phyloP scores from a whole-genome alignment of 2,888 invertebrate species.

The Copidosoma aretas region DNA sequence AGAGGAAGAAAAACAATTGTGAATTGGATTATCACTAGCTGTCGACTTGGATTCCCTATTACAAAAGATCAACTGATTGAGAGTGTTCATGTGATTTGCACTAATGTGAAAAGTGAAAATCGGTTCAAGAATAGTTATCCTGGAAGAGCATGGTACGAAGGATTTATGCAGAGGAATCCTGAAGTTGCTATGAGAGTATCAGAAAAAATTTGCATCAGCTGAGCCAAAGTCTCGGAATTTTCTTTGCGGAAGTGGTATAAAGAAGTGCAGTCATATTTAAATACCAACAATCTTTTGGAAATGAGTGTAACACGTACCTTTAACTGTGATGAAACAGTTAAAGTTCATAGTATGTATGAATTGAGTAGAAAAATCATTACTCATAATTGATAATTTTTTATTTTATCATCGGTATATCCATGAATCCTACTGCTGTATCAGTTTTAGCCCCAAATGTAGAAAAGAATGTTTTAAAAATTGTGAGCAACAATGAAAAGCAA shows the following conservation, averaged over 20 bases:
- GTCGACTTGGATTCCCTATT: not conserved
- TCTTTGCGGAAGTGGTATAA: not conserved
- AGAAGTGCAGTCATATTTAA: not conserved
- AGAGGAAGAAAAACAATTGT: conserved; percentile 40
- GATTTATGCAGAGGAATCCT: not conserved
- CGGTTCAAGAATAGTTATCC: not conserved
- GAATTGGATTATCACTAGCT: conserved; percentile 1
- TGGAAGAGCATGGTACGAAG: not conserved
- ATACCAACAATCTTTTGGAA: not conserved
- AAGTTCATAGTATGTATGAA: not conserved
- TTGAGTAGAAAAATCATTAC: not conserved
- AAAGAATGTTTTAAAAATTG: conserved; percentile 44
- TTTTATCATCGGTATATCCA: conserved; percentile 32
- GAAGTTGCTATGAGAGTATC: not conserved
- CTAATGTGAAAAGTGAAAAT: not conserved
- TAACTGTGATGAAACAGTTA: conserved; percentile 48
- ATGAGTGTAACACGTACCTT: conserved; percentile 41
- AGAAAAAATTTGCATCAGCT: not conserved
- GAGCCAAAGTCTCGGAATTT: too few species aligned
- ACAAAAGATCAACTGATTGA: not conserved
- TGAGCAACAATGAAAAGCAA: conserved; percentile 14
- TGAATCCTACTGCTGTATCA: conserved; percentile 45
- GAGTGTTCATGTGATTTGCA: not conserved
- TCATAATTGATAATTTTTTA: not conserved
- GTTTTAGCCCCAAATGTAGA: conserved; percentile 46